A percentile compares a stretch with the other conserved stretches of the same genome.
phyloP scores from a whole-genome alignment of 2,113 vertebrate species.

The Triplophysa tibetana region DNA sequence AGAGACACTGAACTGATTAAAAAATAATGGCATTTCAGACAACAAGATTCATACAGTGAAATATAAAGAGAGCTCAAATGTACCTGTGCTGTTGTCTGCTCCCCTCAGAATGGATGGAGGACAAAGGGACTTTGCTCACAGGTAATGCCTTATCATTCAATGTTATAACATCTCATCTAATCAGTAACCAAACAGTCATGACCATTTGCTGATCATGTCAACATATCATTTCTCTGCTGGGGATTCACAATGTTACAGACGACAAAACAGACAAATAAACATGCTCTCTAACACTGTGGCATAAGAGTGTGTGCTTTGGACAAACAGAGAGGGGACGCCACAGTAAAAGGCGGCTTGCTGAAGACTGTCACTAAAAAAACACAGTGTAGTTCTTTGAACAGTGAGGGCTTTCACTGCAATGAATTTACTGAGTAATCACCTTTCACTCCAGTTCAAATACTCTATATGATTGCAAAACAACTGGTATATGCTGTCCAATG shows the following conservation, averaged over 20 bases:
- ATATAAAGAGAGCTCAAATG: background rate
- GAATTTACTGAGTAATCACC: background rate
- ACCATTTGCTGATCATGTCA: constrained; percentile 63
- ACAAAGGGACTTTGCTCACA: constrained; percentile 66
- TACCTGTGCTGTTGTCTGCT: constrained; percentile 30
- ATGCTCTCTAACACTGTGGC: background rate
- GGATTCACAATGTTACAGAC: background rate
- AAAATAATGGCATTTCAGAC: no score
- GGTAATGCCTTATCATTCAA: constrained; percentile 61
- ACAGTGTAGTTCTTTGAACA: background rate
- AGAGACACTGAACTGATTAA: no score
- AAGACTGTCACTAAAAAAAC: background rate
- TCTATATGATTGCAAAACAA: background rate
- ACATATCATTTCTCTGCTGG: constrained; percentile 39
- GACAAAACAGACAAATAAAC: background rate
- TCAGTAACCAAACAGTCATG: constrained; percentile 66
- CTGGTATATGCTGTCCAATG: no score
- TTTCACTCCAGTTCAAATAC: background rate
- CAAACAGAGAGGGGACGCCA: background rate
- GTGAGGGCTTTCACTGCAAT: background rate
- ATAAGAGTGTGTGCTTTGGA: background rate
- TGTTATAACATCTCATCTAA: constrained; percentile 64
- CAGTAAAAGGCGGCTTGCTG: background rate
- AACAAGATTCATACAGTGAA: background rate
- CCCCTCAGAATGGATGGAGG: constrained; percentile 16